These are phyloP conservation scores for Actinostola sp. DNA, from an alignment of 92 coral and sea anemone species.

Conservation along the genomic window DNA sequence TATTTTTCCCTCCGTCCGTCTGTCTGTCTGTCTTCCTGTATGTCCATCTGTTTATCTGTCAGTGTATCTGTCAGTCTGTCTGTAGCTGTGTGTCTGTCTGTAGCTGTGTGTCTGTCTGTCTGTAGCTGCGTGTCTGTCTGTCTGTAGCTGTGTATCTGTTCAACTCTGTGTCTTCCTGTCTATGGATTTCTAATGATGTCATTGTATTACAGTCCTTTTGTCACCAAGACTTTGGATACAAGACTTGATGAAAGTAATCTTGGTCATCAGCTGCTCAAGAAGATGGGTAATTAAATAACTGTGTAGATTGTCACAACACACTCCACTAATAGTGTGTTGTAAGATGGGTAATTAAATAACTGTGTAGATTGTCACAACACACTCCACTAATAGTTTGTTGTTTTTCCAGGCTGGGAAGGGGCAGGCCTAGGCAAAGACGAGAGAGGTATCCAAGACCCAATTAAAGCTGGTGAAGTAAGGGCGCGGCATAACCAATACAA, in stretches of 20 bases:
- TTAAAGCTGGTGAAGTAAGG: slow-evolving; percentile 89
- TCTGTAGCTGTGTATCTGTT: background rate
- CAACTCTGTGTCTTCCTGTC: background rate
- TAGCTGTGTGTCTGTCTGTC: slow-evolving; percentile 7
- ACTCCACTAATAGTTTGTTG: background rate
- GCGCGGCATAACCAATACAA: slow-evolving; percentile 89
- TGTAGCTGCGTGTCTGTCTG: background rate
- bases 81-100: background rate
- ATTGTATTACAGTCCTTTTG: slow-evolving; percentile 56
- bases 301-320: too few species aligned
- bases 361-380: too few species aligned
- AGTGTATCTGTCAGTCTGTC: background rate
- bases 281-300: slow-evolving; percentile 84
- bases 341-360: slow-evolving; percentile 86
- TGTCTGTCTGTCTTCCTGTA: too few species aligned
- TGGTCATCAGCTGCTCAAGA: slow-evolving; percentile 93
- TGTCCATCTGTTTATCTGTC: too few species aligned
- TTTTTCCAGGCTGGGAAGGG: slow-evolving; percentile 88
- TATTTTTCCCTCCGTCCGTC: too few species aligned
- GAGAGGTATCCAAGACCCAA: slow-evolving; percentile 95
- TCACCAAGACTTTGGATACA: slow-evolving; percentile 65
- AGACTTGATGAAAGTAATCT: slow-evolving; percentile 92
- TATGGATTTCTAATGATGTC: background rate
- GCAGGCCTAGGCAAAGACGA: slow-evolving; percentile 93
- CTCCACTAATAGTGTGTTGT: background rate